These are phyloP conservation scores for Macrostomum lignano DNA, from an alignment of 1,140 invertebrate genomes.

Conservation along the genomic window DNA sequence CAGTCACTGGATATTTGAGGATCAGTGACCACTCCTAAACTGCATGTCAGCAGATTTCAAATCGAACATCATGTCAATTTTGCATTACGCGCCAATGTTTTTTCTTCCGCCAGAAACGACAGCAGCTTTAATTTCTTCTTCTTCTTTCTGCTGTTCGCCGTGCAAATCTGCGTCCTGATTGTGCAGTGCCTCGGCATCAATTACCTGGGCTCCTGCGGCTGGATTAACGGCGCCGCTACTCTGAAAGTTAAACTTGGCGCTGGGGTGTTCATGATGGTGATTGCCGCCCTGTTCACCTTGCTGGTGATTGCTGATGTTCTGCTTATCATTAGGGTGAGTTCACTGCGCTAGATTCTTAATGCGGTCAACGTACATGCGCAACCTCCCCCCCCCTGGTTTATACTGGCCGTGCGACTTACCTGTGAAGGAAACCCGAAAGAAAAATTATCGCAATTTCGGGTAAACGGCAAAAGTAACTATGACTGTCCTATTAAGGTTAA, in stretches of 20 bases:
- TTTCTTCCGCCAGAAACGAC: slow-evolving; percentile 34
- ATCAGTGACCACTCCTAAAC: background rate
- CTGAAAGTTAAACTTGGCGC: slow-evolving; percentile 11
- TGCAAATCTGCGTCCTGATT: slow-evolving; percentile 64
- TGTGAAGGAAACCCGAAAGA: no score
- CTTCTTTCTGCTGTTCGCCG: slow-evolving; percentile 95
- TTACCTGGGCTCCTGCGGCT: slow-evolving; percentile 33
- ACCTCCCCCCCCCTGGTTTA: no score
- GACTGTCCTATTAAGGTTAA: no score
- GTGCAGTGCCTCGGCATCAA: slow-evolving; percentile 52
- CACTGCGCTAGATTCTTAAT: no score
- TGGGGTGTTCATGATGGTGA: slow-evolving; percentile 16
- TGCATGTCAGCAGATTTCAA: background rate
- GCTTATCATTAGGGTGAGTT: no score
- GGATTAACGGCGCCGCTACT: slow-evolving; percentile 16
- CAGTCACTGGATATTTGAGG: background rate
- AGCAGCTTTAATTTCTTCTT: slow-evolving; percentile 99
- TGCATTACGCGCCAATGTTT: slow-evolving; percentile 9
- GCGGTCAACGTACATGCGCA: no score
- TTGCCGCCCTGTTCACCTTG: slow-evolving; percentile 16
- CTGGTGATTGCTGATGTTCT: no score
- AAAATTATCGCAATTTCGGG: no score
- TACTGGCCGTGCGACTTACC: no score
- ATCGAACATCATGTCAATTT: slow-evolving; percentile 8
- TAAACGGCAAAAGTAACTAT: no score